Evolutionary conservation across 2,888 invertebrate genomes (phyloP), one percentile per base, ranked within the genome.

Genomic region (Eupithecia subumbrata): DNA sequence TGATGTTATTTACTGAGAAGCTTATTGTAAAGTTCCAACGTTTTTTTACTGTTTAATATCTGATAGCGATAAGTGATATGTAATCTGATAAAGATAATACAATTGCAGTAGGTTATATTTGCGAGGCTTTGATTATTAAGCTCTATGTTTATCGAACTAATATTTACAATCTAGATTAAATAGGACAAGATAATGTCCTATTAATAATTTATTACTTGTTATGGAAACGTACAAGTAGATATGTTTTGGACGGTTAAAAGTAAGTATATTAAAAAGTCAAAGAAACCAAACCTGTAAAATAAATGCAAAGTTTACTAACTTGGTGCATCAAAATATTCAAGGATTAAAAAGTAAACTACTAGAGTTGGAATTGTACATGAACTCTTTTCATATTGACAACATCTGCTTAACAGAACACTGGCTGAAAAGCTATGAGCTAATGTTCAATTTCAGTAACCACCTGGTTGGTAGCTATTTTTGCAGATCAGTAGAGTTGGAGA

Each of bases 31-130:
- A 22, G 76, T 76, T 75, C 69, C 67, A 80, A 77, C 73, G 69
- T 25, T 12, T 80, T 81, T 86, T 83, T 83, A 78, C 80, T 79
- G 76, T 72, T 68, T 78, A 74, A 79, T 80, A 80, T 81, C 76
- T 78, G 84, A 86, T n/a, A n/a, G n/a, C n/a, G n/a, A n/a, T 86
- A 82, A 79, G 25, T 25, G 60, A 60, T 34, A 25, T 12, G 18
- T 69, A 9, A 64, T 18, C 18, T 34, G 64, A 64, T 64, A 67
- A 37, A 67, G 40, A 67, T 18, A 8, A 45, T 73, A 52, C 73
- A 78, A 76, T 81, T 74, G 71, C 69, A 78, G 72, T 74, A 74
- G 69, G 74, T 68, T 69, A 79, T 76, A 76, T 78, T 76, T 71
- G 71, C 73, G 25, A 69, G 72, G 70, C 72, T 77, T 68, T 68